Conservation (phyloP, 2,113 vertebrate species). For the Saimiri boliviensis region DNA sequence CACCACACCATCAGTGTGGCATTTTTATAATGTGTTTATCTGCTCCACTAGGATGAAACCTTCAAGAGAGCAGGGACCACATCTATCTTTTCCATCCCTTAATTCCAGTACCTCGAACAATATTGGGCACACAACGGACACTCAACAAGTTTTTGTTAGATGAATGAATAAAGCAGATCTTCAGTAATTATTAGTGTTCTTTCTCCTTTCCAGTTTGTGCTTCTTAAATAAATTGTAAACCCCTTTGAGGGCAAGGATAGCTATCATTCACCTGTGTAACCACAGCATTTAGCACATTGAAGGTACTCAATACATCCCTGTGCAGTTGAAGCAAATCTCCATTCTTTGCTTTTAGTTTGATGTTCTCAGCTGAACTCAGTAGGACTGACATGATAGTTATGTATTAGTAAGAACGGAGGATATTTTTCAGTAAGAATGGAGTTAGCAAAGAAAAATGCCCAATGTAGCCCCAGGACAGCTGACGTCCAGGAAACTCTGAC, state of each 20-base stretch:
- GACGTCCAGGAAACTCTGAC: neutral
- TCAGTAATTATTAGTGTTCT: neutral
- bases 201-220: neutral
- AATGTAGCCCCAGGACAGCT: neutral
- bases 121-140: neutral
- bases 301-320: neutral
- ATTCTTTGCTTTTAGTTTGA: neutral
- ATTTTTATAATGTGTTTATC: neutral
- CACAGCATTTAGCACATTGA: neutral
- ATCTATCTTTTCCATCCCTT: neutral
- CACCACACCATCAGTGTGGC: neutral
- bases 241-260: neutral
- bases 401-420: neutral
- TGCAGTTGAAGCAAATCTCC: neutral
- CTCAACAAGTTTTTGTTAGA: neutral
- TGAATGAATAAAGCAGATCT: neutral
- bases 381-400: neutral
- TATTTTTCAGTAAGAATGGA: neutral
- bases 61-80: neutral
- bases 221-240: neutral
- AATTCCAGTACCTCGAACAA: neutral
- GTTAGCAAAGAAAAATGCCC: neutral
- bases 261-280: neutral
- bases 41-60: neutral
- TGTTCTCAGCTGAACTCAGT: neutral